Evolutionary conservation across 2,797 vertebrate genomes (phyloP), one percentile per base, ranked within the genome.

Genomic region (Halcyon badia): DNA sequence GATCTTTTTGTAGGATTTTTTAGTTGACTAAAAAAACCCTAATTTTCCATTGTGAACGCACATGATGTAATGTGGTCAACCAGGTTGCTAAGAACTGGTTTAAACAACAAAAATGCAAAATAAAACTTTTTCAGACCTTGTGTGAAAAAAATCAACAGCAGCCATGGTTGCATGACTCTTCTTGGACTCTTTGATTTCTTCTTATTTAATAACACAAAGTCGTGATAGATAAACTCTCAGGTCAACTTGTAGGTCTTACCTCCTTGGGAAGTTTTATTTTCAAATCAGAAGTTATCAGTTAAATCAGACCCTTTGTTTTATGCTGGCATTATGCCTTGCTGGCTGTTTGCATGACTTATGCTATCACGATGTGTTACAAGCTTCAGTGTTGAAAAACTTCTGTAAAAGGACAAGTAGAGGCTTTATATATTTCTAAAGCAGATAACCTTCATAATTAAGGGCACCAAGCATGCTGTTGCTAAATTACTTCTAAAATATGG

Each of bases 391-490:
- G 78, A 89, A 89, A 94, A 95, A 75, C 62, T 94, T 85, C 42
- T 78, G 52, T 77, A 28, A 87, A 87, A 94, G 86, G 92, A 86
- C 61, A 76, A 77, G 70, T 42, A 89, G 69, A 87, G n/a, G 30
- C 52, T 83, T 95, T 89, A 61, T 66, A 30, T 90, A 68, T 93
- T 90, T 90, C 71, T 60, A 24, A 87, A 87, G 85, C 44, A 88
- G 88, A 86, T 95, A 93, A 95, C 95, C 93, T 97, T 96, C 78
- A 75, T 95, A 95, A 93, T 87, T 95, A 95, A 95, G 82, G 84
- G 48, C 91, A 91, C 44, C 33, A 70, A 93, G 73, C 61, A 66
- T 80, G 77, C 91, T 85, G 69, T 88, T 95, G 84, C 90, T 95
- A 80, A 94, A 95, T 96, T 96, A 70, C 73, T 90, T 54, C 78